Conservation (phyloP, 2,797 vertebrate genomes). For the Crenichthys baileyi region DNA sequence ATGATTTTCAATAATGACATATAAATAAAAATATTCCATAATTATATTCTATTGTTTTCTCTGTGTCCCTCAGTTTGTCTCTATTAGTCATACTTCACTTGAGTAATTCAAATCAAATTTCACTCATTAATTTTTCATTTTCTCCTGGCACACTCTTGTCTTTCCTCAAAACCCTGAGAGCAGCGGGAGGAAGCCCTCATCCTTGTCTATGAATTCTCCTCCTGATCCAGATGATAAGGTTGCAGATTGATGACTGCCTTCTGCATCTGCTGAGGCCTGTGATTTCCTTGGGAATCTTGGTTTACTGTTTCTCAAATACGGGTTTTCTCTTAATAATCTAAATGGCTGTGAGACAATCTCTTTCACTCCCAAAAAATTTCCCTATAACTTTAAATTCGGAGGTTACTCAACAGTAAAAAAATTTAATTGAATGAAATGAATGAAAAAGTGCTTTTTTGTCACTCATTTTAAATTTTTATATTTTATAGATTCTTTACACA, state of each 20-base stretch:
- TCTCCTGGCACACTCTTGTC: constrained; percentile 46
- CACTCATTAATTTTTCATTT: constrained; percentile 73
- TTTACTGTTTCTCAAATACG: constrained; percentile 67
- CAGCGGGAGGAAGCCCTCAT: constrained; percentile 62
- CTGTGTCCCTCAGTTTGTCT: background rate
- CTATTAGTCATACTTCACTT: constrained; percentile 5
- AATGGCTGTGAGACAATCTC: constrained; percentile 35
- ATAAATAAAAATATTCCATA: background rate
- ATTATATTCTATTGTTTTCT: background rate
- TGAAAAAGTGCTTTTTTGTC: too few species aligned
- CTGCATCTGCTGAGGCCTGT: constrained; percentile 56
- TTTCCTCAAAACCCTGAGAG: constrained; percentile 49
- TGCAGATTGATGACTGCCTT: constrained; percentile 82
- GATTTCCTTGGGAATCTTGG: constrained; percentile 74
- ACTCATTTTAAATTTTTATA: too few species aligned
- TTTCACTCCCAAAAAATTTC: constrained; percentile 43
- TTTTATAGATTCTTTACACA: too few species aligned
- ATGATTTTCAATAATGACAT: background rate
- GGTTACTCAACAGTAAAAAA: too few species aligned
- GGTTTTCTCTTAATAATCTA: constrained; percentile 31
- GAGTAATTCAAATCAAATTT: constrained; percentile 70
- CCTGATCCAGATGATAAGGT: constrained; percentile 72
- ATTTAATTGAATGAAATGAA: too few species aligned
- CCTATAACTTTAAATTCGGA: constrained; percentile 18
- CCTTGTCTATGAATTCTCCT: constrained; percentile 69